phyloP scores from a whole-genome alignment of 2,888 invertebrate species.

The Hymenopus coronatus region DNA sequence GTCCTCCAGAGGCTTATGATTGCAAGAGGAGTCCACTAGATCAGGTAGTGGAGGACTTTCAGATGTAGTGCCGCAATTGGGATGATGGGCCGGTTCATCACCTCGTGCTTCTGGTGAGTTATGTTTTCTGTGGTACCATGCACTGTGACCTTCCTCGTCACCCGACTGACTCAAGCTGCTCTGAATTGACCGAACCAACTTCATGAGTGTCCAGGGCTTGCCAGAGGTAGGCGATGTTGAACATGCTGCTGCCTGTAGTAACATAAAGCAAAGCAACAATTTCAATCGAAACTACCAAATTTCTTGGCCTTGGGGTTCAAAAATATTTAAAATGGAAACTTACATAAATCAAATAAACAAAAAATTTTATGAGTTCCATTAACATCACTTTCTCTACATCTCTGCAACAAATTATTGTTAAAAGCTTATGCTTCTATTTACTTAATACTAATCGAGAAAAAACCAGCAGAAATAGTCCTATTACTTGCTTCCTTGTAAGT shows the following conservation, averaged over 20 bases:
- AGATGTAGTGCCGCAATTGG: constrained; percentile 44
- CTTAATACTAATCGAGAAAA: too few relatives aligned
- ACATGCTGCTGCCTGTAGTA: constrained; percentile 51
- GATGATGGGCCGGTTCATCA: constrained; percentile 54
- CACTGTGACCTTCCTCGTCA: constrained; percentile 22
- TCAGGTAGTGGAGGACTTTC: constrained; percentile 57
- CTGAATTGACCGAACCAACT: constrained; percentile 58
- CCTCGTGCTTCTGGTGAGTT: constrained; percentile 43
- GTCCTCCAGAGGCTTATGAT: constrained; percentile 47
- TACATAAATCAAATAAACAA: too few relatives aligned
- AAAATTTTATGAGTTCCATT: too few relatives aligned
- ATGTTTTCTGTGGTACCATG: neutral
- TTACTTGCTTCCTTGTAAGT: too few relatives aligned
- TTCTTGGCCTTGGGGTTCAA: too few relatives aligned
- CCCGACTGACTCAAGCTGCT: constrained; percentile 47
- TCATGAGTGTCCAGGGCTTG: constrained; percentile 48
- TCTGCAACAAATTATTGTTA: too few relatives aligned
- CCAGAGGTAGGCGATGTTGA: constrained; percentile 47
- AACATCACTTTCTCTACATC: too few relatives aligned
- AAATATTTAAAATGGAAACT: too few relatives aligned
- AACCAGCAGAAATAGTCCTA: too few relatives aligned
- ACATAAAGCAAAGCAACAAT: neutral
- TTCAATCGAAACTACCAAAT: neutral
- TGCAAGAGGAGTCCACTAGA: constrained; percentile 56
- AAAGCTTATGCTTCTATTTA: too few relatives aligned